Conservation (phyloP, 2,797 vertebrate genomes). For the Menidia menidia region DNA sequence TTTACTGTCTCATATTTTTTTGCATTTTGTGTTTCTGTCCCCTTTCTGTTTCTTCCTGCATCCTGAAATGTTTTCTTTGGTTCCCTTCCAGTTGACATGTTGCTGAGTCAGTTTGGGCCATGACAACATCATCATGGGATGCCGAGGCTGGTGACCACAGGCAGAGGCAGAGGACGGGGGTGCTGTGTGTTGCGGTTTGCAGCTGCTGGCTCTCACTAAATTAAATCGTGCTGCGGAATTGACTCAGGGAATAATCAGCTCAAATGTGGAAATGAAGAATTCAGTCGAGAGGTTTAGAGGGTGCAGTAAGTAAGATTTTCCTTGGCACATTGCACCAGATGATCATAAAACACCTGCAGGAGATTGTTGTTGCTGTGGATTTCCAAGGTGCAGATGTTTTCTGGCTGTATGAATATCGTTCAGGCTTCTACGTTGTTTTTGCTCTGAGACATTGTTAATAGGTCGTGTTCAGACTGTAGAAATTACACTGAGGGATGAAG, state of each 20-base stretch:
- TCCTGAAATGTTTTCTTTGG: constrained; percentile 37
- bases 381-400: constrained; percentile 32
- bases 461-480: constrained; percentile 24
- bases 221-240: constrained; percentile 12
- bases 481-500: constrained; percentile 17
- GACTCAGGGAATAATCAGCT: constrained; percentile 31
- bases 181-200: constrained; percentile 33
- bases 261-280: constrained; percentile 36
- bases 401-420: constrained; percentile 11
- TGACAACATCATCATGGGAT: constrained; percentile 64
- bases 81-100: constrained; percentile 45
- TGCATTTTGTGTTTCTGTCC: background rate
- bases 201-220: constrained; percentile 41
- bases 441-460: constrained; percentile 20
- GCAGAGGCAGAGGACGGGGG: constrained; percentile 41
- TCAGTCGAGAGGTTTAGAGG: constrained; percentile 24
- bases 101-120: constrained; percentile 51
- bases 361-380: constrained; percentile 23
- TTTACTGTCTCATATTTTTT: background rate
- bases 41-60: background rate
- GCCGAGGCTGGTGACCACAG: constrained; percentile 44
- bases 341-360: constrained; percentile 53
- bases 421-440: constrained; percentile 14
- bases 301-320: constrained; percentile 38
- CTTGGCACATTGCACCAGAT: constrained; percentile 26